Base-by-base conservation (phyloP, 2,113 vertebrate species). In the Orcinus orca region DNA sequence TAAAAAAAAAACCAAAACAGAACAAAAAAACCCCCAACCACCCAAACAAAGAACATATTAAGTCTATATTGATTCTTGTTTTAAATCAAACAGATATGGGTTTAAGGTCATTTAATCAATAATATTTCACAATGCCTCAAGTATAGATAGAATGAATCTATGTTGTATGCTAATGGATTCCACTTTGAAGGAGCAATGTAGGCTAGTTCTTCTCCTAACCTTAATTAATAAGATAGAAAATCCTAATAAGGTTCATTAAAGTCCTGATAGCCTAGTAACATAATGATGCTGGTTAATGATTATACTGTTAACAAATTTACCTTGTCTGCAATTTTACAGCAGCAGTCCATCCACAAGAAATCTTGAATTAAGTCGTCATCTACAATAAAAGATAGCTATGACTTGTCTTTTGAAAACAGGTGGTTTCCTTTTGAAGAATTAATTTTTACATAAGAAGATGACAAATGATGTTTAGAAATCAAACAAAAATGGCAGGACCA, bases 321-420 rank as follows among this genome's bases (percentile, higher is more conserved):
- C 99, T 99, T 99, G 98, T 99, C 99, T 97, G 99, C 99, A 96
- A 99, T 98, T 99, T 99, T 99, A 97, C 98, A 99, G 98, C 99
- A 99, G 95, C 98, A 99, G 97, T 99, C 99, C 99, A 99, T 99
- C 99, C 99, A 99, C 89, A 99, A 98, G 97, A 99, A 99, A 96
- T 99, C 99, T 98, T 99, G 99, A 97, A 99, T 99, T 92, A 99
- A 96, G 94, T 99, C 99, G 36, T 99, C 99, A 97, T 99, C 99
- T 99, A 98, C 85, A 99, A 99, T 29, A 98, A 96, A 97, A 98
- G 50, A 96, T 74, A 98, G n/a, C 12, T 95, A 85, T 94, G 79
- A 97, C 85, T 98, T 95, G 96, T 96, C 90, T 97, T 97, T 91
- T 94, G 92, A 95, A 90, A 95, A 85, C 6, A 89, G 67, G 33